Percentiles rank a stretch among this genome's conserved stretches.
Conservation (phyloP, 53 echinoderm and acorn worm genomes). For the Crossaster papposus region DNA sequence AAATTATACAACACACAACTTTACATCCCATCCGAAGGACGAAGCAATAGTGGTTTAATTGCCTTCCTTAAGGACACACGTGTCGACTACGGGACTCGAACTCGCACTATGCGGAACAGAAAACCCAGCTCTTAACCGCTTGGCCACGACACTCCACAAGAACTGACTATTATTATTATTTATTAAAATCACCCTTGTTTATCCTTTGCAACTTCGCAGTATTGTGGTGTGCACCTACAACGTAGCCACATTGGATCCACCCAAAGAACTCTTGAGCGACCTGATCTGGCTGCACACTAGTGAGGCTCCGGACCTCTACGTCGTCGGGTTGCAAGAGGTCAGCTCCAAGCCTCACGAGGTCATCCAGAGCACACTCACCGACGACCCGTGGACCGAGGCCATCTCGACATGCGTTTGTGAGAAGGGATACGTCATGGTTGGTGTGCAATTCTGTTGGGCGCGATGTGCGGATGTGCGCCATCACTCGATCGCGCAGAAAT, state of each 20-base stretch:
- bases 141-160: no score
- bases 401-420: conserved; percentile 77
- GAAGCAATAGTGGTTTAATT: no score
- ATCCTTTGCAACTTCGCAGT: conserved; percentile 42
- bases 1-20: no score
- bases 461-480: no score
- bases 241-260: conserved; percentile 85
- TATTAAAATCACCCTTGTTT: neutral
- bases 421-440: conserved; percentile 89
- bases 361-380: conserved; percentile 81
- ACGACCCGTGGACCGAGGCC: conserved; percentile 94
- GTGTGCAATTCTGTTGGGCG: neutral
- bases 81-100: no score
- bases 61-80: no score
- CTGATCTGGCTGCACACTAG: conserved; percentile 81
- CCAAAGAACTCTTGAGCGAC: conserved; percentile 70
- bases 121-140: no score
- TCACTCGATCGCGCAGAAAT: no score
- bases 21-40: no score
- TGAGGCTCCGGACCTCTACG: conserved; percentile 84
- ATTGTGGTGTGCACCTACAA: conserved; percentile 90
- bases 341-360: conserved; percentile 96
- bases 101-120: no score
- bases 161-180: no score
- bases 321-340: conserved; percentile 89